Base-by-base conservation (phyloP, 2,113 vertebrate species). In the Lucifuga dentata region DNA sequence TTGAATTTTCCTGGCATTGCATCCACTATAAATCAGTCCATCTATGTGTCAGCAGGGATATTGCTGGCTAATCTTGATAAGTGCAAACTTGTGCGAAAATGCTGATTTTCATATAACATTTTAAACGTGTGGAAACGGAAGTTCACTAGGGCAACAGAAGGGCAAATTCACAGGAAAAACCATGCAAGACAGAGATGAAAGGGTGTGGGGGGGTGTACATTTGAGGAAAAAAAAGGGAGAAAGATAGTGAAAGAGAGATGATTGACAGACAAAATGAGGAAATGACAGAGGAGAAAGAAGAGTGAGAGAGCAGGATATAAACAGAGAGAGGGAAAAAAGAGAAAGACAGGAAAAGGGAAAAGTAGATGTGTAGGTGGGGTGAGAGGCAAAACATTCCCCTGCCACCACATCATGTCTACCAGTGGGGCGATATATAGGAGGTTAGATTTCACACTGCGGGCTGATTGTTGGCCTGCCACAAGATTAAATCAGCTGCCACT, bases 311-410 rank as follows among this genome's bases (percentile, higher is more conserved):
- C 5, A 24, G 46, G 49, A 36, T 19, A 13, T 16, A 39, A 35
- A 11, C 29, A 26, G n/a, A 15, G 9, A 24, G 7, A 29, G 26
- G 3, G 26, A 24, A 38, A 52, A 26, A n/a, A n/a, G n/a, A 57
- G n/a, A 17, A 49, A 24, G 10, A 43, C 40, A 51, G 3, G 33
- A 20, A 43, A 45, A 44, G 52, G 33, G 26, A 26, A 60, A 57
- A 63, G 71, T 15, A 38, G 66, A 74, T 50, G 49, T 1, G 21
- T 53, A 36, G 59, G 52, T 56, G 53, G 26, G 35, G 57, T 62
- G 45, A 68, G 80, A 41, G 64, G 80, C 46, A 48, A 61, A 56
- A 44, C 82, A 89, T 86, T 88, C 85, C 60, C 68, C 76, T 60
- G 68, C 45, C 56, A 38, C 70, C 60, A 70, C 77, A 73, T 85